A percentile compares a stretch with the other conserved stretches of the same genome.
Conservation (phyloP, 2,797 vertebrate genomes). For the Enteromius afrohamiltoni region DNA sequence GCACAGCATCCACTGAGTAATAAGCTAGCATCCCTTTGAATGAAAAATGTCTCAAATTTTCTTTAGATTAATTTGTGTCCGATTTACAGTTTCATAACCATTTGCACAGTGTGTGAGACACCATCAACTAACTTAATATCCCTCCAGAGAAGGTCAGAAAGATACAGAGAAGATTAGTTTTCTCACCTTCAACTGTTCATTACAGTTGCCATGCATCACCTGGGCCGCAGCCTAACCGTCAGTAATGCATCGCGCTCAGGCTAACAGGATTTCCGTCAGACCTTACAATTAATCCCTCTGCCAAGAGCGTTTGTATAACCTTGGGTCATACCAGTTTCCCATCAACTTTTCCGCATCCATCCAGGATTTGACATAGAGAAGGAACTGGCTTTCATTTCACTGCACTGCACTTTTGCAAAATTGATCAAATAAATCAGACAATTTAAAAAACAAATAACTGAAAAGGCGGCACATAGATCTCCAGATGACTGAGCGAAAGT, state of each 20-base stretch:
- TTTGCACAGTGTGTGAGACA: background rate
- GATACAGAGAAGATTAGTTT: constrained; percentile 43
- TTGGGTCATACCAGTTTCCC: constrained; percentile 72
- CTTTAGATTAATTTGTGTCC: background rate
- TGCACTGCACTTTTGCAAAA: constrained; percentile 21
- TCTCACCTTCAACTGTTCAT: constrained; percentile 20
- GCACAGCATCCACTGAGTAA: background rate
- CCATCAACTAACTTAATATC: constrained; percentile 7
- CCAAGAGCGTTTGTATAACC: constrained; percentile 73
- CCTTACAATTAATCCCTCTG: constrained; percentile 77
- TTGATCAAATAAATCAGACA: constrained; percentile 60
- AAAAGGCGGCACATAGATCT: constrained; percentile 43
- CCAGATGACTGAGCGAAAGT: background rate
- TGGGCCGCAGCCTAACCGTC: constrained; percentile 43
- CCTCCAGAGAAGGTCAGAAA: constrained; percentile 41
- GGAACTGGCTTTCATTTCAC: constrained; percentile 27
- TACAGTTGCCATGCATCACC: constrained; percentile 65
- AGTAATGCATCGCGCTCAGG: constrained; percentile 65
- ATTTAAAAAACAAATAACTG: constrained; percentile 61
- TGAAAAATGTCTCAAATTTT: background rate
- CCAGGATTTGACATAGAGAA: background rate
- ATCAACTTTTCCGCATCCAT: constrained; percentile 62
- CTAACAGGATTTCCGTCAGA: constrained; percentile 76
- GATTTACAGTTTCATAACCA: constrained; percentile 4
- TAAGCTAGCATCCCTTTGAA: background rate